These are phyloP conservation scores for Protaetia brevitarsis DNA, from an alignment of 1,140 invertebrate species.

Conservation along the genomic window DNA sequence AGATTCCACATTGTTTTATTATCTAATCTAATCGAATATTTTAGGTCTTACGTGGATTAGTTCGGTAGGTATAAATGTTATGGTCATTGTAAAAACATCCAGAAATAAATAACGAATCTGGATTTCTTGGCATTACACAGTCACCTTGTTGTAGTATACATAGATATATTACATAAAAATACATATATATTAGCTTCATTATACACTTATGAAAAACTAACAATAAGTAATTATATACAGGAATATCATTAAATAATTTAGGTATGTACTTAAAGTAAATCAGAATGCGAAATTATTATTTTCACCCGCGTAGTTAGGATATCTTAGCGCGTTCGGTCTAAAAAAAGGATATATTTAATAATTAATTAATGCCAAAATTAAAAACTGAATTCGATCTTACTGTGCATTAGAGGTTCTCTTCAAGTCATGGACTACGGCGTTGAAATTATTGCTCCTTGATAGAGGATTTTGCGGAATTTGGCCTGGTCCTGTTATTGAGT, in stretches of 20 bases:
- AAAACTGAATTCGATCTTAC: too few species aligned
- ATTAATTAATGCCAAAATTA: too few species aligned
- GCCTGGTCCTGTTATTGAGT: not conserved
- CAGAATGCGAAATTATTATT: not conserved
- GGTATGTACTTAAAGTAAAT: not conserved
- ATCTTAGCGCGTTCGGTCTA: not conserved
- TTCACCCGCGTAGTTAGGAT: not conserved
- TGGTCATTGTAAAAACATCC: too few species aligned
- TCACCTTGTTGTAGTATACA: too few species aligned
- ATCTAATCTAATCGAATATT: not conserved
- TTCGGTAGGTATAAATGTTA: too few species aligned
- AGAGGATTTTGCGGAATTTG: not conserved
- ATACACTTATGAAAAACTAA: not conserved
- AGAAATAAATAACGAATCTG: too few species aligned
- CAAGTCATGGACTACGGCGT: not conserved
- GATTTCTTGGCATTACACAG: too few species aligned
- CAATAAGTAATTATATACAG: not conserved
- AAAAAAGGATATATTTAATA: not conserved
- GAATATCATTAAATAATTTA: not conserved
- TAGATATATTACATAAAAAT: too few species aligned
- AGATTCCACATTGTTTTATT: too few species aligned
- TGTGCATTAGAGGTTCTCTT: not conserved
- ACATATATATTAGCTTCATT: too few species aligned
- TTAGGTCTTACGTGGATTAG: not conserved
- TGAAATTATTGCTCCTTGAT: not conserved